These are phyloP conservation scores for Epicampocera succincta DNA, from an alignment of 2,888 invertebrate species.

Conservation along the genomic window DNA sequence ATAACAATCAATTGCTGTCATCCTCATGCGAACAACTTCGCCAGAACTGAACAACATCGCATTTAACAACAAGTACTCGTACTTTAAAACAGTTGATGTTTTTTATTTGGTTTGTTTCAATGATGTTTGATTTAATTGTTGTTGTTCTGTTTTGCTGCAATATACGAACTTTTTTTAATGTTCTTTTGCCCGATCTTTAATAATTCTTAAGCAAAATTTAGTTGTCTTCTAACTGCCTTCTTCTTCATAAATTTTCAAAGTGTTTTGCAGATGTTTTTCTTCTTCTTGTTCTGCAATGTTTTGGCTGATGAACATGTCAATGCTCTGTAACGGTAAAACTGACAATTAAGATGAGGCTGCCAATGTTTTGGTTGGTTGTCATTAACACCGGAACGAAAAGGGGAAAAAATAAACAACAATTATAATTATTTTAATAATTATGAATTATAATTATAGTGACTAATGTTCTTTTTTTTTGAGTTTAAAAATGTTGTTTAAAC, in stretches of 20 bases:
- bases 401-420: constrained; percentile 14
- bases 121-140: constrained; percentile 34
- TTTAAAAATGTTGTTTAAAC: neutral
- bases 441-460: constrained; percentile 35
- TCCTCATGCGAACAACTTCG: constrained; percentile 47
- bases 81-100: constrained; percentile 44
- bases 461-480: constrained; percentile 19
- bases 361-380: constrained; percentile 64
- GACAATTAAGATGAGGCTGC: constrained; percentile 32
- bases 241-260: constrained; percentile 18
- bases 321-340: constrained; percentile 69
- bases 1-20: constrained; percentile 60
- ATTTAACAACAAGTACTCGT: neutral
- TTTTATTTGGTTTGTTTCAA: neutral
- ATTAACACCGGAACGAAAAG: constrained; percentile 67
- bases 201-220: constrained; percentile 38
- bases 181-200: constrained; percentile 34
- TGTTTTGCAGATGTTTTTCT: constrained; percentile 19
- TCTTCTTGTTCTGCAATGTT: constrained; percentile 2
- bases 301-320: constrained; percentile 67
- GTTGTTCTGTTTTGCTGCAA: constrained; percentile 3
- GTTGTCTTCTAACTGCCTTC: constrained; percentile 20
- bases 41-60: constrained; percentile 23
- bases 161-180: neutral
- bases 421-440: constrained; percentile 53